Conservation (phyloP, 2,888 invertebrate species). For the Polyommatus iphigenia region DNA sequence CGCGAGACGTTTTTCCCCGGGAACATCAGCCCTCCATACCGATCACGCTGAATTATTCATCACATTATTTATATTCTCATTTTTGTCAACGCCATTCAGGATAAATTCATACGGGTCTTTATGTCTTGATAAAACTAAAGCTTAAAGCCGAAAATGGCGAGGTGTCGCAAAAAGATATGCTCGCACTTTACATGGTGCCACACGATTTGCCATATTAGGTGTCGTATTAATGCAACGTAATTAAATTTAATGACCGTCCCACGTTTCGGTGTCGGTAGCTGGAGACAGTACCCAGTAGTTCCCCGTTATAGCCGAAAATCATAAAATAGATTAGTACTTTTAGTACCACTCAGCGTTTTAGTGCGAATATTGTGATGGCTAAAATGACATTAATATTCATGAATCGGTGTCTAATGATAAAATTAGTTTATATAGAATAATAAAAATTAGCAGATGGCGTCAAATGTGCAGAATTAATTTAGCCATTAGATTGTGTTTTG, state of each 20-base stretch:
- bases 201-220: conserved; percentile 54
- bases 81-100: conserved; percentile 78
- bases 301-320: neutral
- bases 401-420: neutral
- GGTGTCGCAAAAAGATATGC: conserved; percentile 56
- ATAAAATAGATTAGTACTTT: conserved; percentile 19
- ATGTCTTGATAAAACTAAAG: conserved; percentile 80
- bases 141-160: conserved; percentile 68
- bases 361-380: neutral
- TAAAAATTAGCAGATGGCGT: conserved; percentile 16
- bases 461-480: neutral
- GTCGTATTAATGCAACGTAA: conserved; percentile 47
- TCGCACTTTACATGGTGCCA: conserved; percentile 55
- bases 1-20: conserved; percentile 59
- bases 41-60: conserved; percentile 80
- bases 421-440: neutral
- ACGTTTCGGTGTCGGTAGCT: conserved; percentile 2
- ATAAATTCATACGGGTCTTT: conserved; percentile 77
- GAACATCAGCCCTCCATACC: conserved; percentile 68
- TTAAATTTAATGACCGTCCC: conserved; percentile 35
- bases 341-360: neutral
- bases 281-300: neutral
- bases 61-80: conserved; percentile 78
- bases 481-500: neutral
- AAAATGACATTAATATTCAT: neutral